A percentile compares a stretch with the other conserved stretches of the same genome.
Conservation (phyloP, 1,140 invertebrate genomes). For the Heterodera schachtii region DNA sequence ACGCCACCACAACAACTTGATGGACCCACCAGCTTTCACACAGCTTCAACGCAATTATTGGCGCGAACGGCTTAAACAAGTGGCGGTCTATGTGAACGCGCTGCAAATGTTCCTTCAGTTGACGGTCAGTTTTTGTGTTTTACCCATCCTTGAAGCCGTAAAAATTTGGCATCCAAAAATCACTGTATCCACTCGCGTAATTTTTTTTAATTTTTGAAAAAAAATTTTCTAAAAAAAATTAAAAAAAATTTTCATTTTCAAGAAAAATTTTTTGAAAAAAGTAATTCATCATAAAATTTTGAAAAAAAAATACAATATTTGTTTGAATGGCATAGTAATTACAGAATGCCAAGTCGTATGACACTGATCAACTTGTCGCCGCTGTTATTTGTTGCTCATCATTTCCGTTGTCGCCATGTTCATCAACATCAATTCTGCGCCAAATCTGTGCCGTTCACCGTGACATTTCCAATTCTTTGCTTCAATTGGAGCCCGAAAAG, state of each 20-base stretch:
- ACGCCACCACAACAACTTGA: constrained; percentile 6
- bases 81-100: neutral
- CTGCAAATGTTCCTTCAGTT: constrained; percentile 13
- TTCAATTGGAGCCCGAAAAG: neutral
- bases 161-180: no score
- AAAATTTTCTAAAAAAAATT: neutral
- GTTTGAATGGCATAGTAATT: no score
- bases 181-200: no score
- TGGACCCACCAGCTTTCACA: constrained; percentile 6
- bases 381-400: neutral
- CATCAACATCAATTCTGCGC: neutral
- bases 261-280: no score
- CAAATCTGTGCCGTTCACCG: neutral
- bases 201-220: neutral
- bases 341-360: constrained; percentile 10
- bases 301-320: no score
- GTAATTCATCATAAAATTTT: no score
- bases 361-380: neutral
- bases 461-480: neutral
- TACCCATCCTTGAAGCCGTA: no score
- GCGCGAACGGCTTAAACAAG: neutral
- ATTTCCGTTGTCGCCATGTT: neutral
- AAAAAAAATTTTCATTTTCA: no score
- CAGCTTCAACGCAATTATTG: constrained; percentile 5
- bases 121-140: constrained; percentile 14